Evolutionary conservation across 2,888 invertebrate species (phyloP), one percentile per base, ranked within the genome.

Genomic region (Esperia sulphurella): DNA sequence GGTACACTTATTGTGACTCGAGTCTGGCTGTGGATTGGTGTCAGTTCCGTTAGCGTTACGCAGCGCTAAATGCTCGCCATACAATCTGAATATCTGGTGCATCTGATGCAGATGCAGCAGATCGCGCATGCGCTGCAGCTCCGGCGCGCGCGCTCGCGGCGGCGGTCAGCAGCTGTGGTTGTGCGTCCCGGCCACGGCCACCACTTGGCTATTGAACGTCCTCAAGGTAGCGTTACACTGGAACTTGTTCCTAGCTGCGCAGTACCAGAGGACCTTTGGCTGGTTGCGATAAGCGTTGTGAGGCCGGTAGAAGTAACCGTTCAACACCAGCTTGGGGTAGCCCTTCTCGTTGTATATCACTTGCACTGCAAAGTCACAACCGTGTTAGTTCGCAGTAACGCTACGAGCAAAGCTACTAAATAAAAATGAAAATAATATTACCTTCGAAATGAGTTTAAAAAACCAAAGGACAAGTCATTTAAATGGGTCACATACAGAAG

Each of bases 241-340:
- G 61, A 68, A 79, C 59, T 71, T 79, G 52, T 65, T 72, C 41
- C 88, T 68, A n/a, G 72, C 71, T 2, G 79, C 75, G 52, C 89
- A 89, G 59, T 89, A 88, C 88, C 88, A 89, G 42, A 89, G 59
- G 35, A 86, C 71, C 54, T 74, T 80, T 0, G 82, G 79, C 57
- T 80, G 79, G 49, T 86, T 85, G 46, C 88, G 72, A 54, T 89
- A 87, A 35, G 83, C 86, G 59, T 89, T 89, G 65, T 89, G 88
- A 1, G 87, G 84, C 9, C 87, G 74, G 56, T 77, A 89, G 54
- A 68, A 63, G 61, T 85, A 87, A 45, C 86, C 86, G 53, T 80
- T 63, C 55, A 78, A 52, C 50, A 75, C 59, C 56, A 89, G 55
- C 69, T 85, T 88, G 51, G 86, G 86, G 51, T 86, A 88, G 39